These are phyloP conservation scores for Mus musculus DNA, from an alignment of 2,113 vertebrate genomes.

Conservation along the genomic window DNA sequence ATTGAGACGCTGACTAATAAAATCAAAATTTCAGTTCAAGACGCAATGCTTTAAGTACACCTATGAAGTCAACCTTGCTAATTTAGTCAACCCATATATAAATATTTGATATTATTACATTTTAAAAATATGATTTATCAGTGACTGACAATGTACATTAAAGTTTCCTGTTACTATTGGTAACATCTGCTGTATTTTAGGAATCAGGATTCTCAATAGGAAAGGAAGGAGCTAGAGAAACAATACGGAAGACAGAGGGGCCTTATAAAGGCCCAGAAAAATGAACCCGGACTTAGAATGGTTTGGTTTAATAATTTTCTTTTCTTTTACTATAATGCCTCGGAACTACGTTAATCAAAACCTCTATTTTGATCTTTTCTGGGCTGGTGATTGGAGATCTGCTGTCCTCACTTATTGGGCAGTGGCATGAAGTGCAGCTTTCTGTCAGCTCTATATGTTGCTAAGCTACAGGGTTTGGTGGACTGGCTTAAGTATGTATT, in stretches of 20 bases:
- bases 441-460: neutral
- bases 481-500: neutral
- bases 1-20: neutral
- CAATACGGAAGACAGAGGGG: neutral
- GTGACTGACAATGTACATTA: slow-evolving; percentile 1
- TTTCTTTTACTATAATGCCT: neutral
- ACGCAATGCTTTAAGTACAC: neutral
- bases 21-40: neutral
- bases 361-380: neutral
- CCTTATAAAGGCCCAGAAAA: neutral
- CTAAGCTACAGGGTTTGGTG: neutral
- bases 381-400: neutral
- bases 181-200: neutral
- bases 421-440: neutral
- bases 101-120: slow-evolving; percentile 3
- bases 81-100: neutral
- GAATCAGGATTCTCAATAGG: neutral
- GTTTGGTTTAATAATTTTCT: neutral
- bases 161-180: neutral
- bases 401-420: neutral
- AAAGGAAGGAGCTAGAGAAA: neutral
- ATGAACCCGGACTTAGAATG: neutral
- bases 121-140: slow-evolving; percentile 11
- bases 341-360: neutral
- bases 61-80: slow-evolving; percentile 40